phyloP scores from a whole-genome alignment of 2,113 vertebrate genomes.

The Theristicus caerulescens region DNA sequence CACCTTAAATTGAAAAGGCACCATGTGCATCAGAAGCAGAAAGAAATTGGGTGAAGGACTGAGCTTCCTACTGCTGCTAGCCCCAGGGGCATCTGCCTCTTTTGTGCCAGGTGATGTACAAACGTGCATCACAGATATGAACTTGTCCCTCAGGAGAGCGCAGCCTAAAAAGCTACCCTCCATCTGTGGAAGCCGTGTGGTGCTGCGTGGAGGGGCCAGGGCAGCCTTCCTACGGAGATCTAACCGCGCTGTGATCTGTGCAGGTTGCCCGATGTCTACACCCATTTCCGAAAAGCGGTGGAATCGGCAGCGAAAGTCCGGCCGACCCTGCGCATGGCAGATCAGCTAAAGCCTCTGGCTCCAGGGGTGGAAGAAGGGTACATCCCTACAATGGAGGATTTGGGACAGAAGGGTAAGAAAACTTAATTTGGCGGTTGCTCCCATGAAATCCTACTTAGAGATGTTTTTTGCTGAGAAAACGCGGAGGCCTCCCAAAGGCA shows the following conservation, averaged over 20 bases:
- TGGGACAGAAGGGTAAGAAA: slow-evolving; percentile 73
- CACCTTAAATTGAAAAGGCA: not conserved
- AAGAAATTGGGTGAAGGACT: not conserved
- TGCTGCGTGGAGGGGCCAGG: not conserved
- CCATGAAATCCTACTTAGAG: not conserved
- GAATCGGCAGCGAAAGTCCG: slow-evolving; percentile 72
- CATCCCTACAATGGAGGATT: slow-evolving; percentile 73
- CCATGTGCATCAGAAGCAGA: not conserved
- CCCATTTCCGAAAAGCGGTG: slow-evolving; percentile 80
- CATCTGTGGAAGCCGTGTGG: not conserved
- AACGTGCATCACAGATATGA: not conserved
- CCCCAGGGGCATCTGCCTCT: not conserved
- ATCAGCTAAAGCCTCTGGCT: slow-evolving; percentile 73
- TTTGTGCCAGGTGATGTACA: not conserved
- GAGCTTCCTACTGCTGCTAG: not conserved
- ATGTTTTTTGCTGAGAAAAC: not conserved
- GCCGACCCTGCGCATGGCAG: slow-evolving; percentile 56
- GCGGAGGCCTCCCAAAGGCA: not conserved
- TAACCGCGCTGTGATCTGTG: not conserved
- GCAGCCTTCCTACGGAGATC: not conserved
- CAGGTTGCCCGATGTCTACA: slow-evolving; percentile 84
- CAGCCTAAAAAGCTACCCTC: not conserved
- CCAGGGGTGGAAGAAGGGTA: slow-evolving; percentile 76
- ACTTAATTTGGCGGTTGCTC: not conserved
- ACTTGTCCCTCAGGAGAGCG: not conserved